Percentiles rank a stretch among this genome's conserved stretches.
These are phyloP conservation scores for Epinephelus lanceolatus DNA, from an alignment of 2,113 vertebrate genomes.

Conservation along the genomic window DNA sequence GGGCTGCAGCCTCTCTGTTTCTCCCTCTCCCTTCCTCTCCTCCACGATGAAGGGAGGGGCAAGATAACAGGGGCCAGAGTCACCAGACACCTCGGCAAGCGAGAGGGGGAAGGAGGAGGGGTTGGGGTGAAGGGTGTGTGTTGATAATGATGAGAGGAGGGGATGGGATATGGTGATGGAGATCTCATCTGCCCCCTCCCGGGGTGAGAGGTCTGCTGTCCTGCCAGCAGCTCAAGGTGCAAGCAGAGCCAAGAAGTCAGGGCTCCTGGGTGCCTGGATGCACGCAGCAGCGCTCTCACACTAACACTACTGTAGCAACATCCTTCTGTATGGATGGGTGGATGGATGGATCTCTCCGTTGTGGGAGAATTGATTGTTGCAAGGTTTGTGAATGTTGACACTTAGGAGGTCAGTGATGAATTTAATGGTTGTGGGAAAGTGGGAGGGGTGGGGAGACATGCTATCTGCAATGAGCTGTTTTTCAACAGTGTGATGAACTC, in stretches of 20 bases:
- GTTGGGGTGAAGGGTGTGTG: constrained; percentile 41
- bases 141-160: constrained; percentile 61
- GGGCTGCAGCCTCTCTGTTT: constrained; percentile 81
- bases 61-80: constrained; percentile 78
- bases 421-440: constrained; percentile 34
- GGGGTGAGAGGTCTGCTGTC: constrained; percentile 36
- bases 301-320: constrained; percentile 22
- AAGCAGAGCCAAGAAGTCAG: constrained; percentile 51
- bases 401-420: constrained; percentile 29
- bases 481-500: constrained; percentile 3
- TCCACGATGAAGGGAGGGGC: constrained; percentile 81
- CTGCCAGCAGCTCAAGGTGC: constrained; percentile 32
- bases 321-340: background rate
- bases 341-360: constrained; percentile 3
- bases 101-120: constrained; percentile 29
- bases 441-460: background rate
- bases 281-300: background rate
- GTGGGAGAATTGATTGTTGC: constrained; percentile 33
- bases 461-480: background rate
- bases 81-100: constrained; percentile 82
- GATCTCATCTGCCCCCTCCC: constrained; percentile 39
- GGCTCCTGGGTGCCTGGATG: constrained; percentile 19
- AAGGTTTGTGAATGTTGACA: constrained; percentile 40
- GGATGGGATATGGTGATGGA: constrained; percentile 53
- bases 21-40: constrained; percentile 72